Evolutionary conservation across 2,797 vertebrate genomes (phyloP).

Genomic region (Falco columbarius): DNA sequence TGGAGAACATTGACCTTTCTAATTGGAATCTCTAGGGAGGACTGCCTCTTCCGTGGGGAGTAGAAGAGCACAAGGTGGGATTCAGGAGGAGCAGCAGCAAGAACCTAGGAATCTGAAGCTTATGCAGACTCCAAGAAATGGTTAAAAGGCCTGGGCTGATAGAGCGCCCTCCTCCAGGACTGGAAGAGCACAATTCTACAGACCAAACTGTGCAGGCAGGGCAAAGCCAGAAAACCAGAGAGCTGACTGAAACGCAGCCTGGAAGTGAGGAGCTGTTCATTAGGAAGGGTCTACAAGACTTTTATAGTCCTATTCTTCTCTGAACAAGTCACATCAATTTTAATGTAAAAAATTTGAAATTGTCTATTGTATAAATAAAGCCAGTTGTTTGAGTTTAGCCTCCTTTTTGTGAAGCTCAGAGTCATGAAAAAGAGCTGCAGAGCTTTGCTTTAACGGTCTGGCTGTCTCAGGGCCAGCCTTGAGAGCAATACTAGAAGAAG

Average conservation of each 20-base stretch:
- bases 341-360: not conserved
- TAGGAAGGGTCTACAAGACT: not conserved
- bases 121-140: not conserved
- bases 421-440: not conserved
- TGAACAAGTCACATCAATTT: not conserved
- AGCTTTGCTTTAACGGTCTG: not conserved
- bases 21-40: not conserved
- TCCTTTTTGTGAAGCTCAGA: not conserved
- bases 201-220: not conserved
- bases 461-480: not conserved
- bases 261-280: not conserved
- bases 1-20: not conserved
- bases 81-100: not conserved
- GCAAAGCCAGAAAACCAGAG: not conserved
- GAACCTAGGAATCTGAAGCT: not conserved
- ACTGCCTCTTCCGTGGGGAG: not conserved
- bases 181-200: not conserved
- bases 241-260: not conserved
- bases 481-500: not conserved
- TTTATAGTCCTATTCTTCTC: not conserved
- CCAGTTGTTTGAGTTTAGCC: not conserved
- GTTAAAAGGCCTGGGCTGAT: not conserved
- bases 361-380: not conserved
- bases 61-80: not conserved
- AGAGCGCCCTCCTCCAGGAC: not conserved